Base-by-base conservation (phyloP, 2,888 invertebrate genomes). In the Acanthosepion esculentum region DNA sequence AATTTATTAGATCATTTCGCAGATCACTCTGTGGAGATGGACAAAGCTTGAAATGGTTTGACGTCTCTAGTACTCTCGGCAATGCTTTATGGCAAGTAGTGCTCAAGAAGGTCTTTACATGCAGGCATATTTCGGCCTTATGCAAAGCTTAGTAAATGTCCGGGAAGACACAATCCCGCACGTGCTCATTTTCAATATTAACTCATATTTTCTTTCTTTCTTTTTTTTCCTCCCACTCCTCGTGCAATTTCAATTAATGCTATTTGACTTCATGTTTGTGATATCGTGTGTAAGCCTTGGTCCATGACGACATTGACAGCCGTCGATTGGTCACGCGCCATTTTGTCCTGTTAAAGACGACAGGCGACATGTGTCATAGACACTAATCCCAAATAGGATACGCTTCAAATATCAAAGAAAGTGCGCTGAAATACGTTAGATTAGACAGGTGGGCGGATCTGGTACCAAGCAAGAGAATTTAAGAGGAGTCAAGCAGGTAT, bases 291-390 rank as follows among this genome's bases (percentile, higher is more conserved):
- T 15, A 78, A 78, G 78, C 78, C n/a, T 78, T 78, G 78, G 78
- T 33, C 78, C 78, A 78, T 78, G 78, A 78, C 78, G 78, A 78
- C 78, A 18, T 5, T n/a, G 78, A 78, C 78, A 78, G n/a, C 15
- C 78, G n/a, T 78, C 78, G n/a, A 78, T n/a, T 78, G n/a, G 78
- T 33, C 78, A 78, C 78, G 78, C 78, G 78, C 78, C 78, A 78
- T 78, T 78, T 33, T 78, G 78, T 33, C 78, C 78, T 12, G 78
- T 78, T 12, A 78, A 78, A 78, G n/a, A 78, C 12, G 78, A 78
- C 78, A 33, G 33, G 12, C 78, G 78, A 78, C 78, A n/a, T 33
- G n/a, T n/a, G 78, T 78, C n/a, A 23, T 12, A 12, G n/a, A n/a
- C 33, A 78, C 33, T n/a, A 78, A 78, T 78, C 59, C 59, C 4